Conservation (phyloP, 2,113 vertebrate genomes). For the Ophiodon elongatus region DNA sequence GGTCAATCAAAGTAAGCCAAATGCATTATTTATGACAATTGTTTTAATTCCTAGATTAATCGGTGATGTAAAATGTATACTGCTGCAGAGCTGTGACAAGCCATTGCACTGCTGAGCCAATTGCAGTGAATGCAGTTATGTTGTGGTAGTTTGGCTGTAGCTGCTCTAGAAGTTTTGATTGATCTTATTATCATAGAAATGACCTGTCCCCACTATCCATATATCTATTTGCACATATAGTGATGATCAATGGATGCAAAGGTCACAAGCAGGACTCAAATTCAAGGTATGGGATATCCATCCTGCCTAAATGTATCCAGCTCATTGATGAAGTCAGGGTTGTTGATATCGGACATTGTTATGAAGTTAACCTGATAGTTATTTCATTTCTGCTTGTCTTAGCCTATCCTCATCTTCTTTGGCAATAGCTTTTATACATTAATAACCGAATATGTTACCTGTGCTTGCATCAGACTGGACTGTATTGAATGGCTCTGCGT, state of each 20-base stretch:
- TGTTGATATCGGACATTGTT: not conserved
- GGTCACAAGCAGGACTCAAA: slow-evolving; percentile 34
- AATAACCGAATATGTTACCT: slow-evolving; percentile 31
- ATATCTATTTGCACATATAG: slow-evolving; percentile 14
- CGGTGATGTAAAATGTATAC: not conserved
- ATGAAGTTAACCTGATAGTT: slow-evolving; percentile 1
- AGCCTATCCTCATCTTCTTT: slow-evolving; percentile 9
- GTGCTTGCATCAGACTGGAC: slow-evolving; percentile 36
- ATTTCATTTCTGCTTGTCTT: slow-evolving; percentile 1
- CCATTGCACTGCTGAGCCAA: not conserved
- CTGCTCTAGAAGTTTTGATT: not conserved
- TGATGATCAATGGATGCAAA: slow-evolving; percentile 43
- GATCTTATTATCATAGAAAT: slow-evolving; percentile 33
- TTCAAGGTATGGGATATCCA: slow-evolving; percentile 1
- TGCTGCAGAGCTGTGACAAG: slow-evolving; percentile 5
- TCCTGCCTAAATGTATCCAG: not conserved
- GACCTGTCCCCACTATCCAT: not conserved
- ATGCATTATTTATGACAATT: not conserved
- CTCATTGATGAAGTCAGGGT: slow-evolving; percentile 29
- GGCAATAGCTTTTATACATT: slow-evolving; percentile 1
- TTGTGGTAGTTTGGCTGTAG: not conserved
- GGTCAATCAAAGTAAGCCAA: slow-evolving; percentile 16
- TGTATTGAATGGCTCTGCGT: slow-evolving; percentile 14
- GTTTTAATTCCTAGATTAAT: slow-evolving; percentile 10
- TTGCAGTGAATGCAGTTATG: not conserved